Conservation (phyloP, 64 coral and sea anemone genomes). For the Trachythela sp. region DNA sequence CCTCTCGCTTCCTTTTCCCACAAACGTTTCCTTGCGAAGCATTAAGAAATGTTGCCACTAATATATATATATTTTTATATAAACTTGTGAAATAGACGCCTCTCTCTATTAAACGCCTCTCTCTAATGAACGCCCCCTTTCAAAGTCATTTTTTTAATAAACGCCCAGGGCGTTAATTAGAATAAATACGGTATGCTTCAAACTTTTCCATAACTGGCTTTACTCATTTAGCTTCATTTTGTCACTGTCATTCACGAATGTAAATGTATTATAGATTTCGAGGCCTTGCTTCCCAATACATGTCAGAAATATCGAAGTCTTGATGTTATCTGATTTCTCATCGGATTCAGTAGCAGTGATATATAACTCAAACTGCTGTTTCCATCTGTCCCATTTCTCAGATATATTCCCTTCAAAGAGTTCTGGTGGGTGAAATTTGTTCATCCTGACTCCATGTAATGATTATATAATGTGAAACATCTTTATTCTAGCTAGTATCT, state of each 20-base stretch:
- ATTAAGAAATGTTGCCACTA: no score
- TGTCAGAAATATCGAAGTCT: not conserved
- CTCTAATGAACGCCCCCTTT: no score
- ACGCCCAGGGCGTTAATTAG: no score
- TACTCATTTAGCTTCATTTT: conserved; percentile 28
- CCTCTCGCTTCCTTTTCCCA: no score
- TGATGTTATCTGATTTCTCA: not conserved
- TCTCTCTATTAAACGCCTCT: no score
- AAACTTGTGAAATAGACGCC: no score
- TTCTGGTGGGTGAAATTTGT: not conserved
- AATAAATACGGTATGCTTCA: not conserved
- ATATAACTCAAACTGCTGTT: not conserved
- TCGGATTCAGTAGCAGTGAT: not conserved
- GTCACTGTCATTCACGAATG: not conserved
- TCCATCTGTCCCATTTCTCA: not conserved
- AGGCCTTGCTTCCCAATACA: not conserved
- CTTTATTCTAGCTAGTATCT: not conserved
- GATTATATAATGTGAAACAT: not conserved
- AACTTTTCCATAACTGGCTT: not conserved
- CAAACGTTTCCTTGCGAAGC: no score
- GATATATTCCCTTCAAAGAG: not conserved
- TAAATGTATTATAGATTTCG: conserved; percentile 8
- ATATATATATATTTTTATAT: no score
- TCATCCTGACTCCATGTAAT: not conserved
- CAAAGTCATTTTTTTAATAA: no score